Evolutionary conservation across 2,888 invertebrate genomes (phyloP), one percentile per base, ranked within the genome.

Genomic region (Leptogaster cylindrica): DNA sequence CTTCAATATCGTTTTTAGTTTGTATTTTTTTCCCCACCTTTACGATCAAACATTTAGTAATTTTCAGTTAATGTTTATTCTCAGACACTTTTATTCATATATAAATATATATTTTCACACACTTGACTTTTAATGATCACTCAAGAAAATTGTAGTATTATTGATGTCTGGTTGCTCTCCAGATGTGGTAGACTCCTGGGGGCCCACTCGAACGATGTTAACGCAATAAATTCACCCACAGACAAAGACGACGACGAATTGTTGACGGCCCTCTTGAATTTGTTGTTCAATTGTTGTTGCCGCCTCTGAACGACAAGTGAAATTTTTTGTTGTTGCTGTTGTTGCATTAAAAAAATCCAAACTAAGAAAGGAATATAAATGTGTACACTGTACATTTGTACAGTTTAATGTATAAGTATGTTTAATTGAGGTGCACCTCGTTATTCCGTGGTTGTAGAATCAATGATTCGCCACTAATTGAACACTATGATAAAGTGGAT

Each of bases 391-490:
- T 16, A 41, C 41, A 31, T 8, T 10, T n/a, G 10, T 8, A 31
- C 31, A 31, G 31, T 31, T 10, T 10, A 31, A 1, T 31, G 31
- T 41, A n/a, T n/a, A n/a, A n/a, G n/a, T n/a, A 46, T 46, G 46
- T 46, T 46, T 46, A 46, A 46, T 46, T 46, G 46, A 46, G n/a
- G 46, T 23, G 46, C 46, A 46, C 5, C 25, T 3, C 46, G 20
- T 6, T 31, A 7, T 10, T 2, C 46, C 46, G 55, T 33, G 23
- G 39, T 39, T 55, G 23, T 55, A n/a, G 55, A 55, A 55, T 55
- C 55, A 55, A 55, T 55, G 55, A 55, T 55, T 55, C 55, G 55
- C 55, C 55, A 20, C 55, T 55, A 55, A 55, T 55, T 55, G 55
- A 55, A 55, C 55, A 55, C 55, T 55, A 36, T 55, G 55, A 55